A percentile compares a stretch with the other conserved stretches of the same genome.
These are phyloP conservation scores for mouse (Mus musculus) DNA, from an alignment of 2,113 vertebrate species.

Conservation along the genomic window GRCm39 chr5:135041001-135041500, in stretches of 20 bases:
- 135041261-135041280: neutral
- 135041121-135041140: slow-evolving; percentile 82
- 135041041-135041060: slow-evolving; percentile 60
- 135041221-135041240: neutral
- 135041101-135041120: rapidly evolving
- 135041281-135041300: slow-evolving; percentile 94
- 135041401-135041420: slow-evolving; percentile 85
- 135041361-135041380: slow-evolving; percentile 87
- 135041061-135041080: neutral
- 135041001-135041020: slow-evolving; percentile 71
- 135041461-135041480: neutral
- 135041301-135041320: slow-evolving; percentile 90
- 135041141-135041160: slow-evolving; percentile 88
- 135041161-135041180: slow-evolving; percentile 88
- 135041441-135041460: neutral
- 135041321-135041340: slow-evolving; percentile 91
- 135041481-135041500: neutral
- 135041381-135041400: slow-evolving; percentile 91
- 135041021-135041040: neutral
- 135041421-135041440: neutral
- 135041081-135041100: neutral
- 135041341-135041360: slow-evolving; percentile 90
- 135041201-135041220: neutral
- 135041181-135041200: slow-evolving; percentile 87
- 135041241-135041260: neutral